Evolutionary conservation across 2,113 vertebrate genomes (phyloP).

Genomic region (Triplophysa dalaica): DNA sequence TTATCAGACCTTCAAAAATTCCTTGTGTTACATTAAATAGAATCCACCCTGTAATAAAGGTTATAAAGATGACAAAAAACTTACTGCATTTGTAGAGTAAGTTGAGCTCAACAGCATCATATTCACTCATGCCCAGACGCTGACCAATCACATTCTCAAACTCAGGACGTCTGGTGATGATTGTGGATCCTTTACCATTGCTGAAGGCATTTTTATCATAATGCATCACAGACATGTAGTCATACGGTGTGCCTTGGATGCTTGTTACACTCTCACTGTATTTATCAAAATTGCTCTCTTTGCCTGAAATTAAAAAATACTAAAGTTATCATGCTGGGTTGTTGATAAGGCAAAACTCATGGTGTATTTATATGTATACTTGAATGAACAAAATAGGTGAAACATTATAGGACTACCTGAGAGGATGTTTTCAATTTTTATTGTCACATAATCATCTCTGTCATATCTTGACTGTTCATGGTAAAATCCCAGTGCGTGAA

Average conservation of each 20-base stretch:
- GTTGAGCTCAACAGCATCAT: constrained; percentile 76
- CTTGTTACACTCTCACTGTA: constrained; percentile 65
- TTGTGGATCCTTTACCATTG: constrained; percentile 74
- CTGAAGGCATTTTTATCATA: constrained; percentile 75
- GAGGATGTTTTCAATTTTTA: constrained; percentile 82
- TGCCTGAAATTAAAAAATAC: constrained; percentile 63
- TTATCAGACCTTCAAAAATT: neutral
- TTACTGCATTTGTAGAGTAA: constrained; percentile 81
- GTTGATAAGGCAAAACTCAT: neutral
- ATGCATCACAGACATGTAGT: constrained; percentile 84
- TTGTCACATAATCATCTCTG: constrained; percentile 85
- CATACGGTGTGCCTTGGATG: constrained; percentile 77
- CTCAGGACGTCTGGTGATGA: constrained; percentile 71
- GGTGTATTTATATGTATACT: no score
- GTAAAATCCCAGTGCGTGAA: constrained; percentile 91
- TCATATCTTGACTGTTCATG: constrained; percentile 90
- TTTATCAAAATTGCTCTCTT: constrained; percentile 80
- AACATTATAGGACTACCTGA: constrained; percentile 65
- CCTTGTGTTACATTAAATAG: no score
- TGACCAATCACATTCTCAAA: constrained; percentile 82
- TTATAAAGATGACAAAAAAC: constrained; percentile 36
- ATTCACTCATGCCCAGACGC: constrained; percentile 80
- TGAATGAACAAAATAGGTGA: no score
- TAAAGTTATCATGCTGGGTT: neutral
- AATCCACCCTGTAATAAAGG: no score